Base-by-base conservation (phyloP, 2,797 vertebrate species). In the Cottoperca gobio region DNA sequence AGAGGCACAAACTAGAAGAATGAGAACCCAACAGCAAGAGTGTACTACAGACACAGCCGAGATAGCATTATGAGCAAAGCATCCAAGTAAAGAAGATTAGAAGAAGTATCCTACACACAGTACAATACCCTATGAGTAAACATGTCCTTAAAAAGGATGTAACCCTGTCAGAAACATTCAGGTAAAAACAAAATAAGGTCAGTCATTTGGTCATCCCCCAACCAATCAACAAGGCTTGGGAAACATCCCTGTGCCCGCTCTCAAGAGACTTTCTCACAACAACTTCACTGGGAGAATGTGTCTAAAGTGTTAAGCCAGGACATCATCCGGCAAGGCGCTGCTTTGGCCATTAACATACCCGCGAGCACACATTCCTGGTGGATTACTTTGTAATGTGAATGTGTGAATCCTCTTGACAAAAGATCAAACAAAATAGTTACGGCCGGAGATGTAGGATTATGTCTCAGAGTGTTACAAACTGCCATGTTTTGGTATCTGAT, bases 41-140 rank as follows among this genome's bases (percentile, higher is more conserved):
- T 19, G 42, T 23, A 43, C 55, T 46, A 53, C 45, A 54, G 73
- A 78, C 16, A 55, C 68, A 79, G 82, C 67, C 68, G 67, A 66
- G 53, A 61, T 35, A 50, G 73, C 23, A 71, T 59, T 54, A 76
- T 33, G 43, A 78, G 66, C 77, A 70, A 78, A 90, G 79, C 68
- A 28, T 69, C 43, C 3, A 70, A 43, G 61, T 28, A 42, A 63
- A 66, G 73, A 57, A 33, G 7, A 33, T 33, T 21, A n/a, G 5
- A 17, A 26, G 61, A 9, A 23, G 3, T 5, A 17, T 63, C 49
- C 17, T 3, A 45, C 28, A 45, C 49, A 49, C 6, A 10, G 55
- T 5, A 14, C 11, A 45, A 71, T 39, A 35, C 49, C 60, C 50
- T 12, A 31, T 7, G 28, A 26, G 68, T 13, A 31, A 43, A 33